These are phyloP conservation scores for Bombylius discolor DNA, from an alignment of 2,888 invertebrate species.

Conservation along the genomic window DNA sequence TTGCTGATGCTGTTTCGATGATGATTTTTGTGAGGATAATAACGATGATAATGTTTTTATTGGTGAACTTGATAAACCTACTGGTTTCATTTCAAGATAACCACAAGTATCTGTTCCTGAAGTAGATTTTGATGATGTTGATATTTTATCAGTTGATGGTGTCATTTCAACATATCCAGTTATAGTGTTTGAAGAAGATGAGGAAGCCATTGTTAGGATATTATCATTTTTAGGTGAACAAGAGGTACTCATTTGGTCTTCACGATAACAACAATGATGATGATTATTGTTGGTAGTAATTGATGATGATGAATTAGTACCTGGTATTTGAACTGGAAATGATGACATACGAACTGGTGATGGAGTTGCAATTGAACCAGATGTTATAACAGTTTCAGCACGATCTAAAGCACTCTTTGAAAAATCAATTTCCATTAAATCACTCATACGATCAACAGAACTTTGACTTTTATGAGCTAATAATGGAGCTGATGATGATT, in stretches of 20 bases:
- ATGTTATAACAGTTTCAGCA: slow-evolving; percentile 1
- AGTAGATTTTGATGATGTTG: slow-evolving; percentile 3
- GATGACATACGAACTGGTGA: slow-evolving; percentile 10
- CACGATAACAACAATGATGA: not conserved
- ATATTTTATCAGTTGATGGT: slow-evolving; percentile 20
- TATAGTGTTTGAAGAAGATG: slow-evolving; percentile 2
- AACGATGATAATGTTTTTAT: slow-evolving; percentile 14
- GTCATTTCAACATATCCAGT: slow-evolving; percentile 51
- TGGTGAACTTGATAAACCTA: slow-evolving; percentile 18
- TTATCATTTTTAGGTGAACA: slow-evolving; percentile 6
- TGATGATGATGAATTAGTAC: slow-evolving; percentile 8
- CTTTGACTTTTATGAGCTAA: slow-evolving; percentile 40
- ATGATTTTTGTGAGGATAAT: not conserved
- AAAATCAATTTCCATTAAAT: slow-evolving; percentile 74
- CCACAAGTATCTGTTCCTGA: slow-evolving; percentile 18
- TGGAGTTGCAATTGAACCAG: slow-evolving; percentile 1
- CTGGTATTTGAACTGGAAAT: slow-evolving; percentile 15
- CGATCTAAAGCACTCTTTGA: slow-evolving; percentile 30
- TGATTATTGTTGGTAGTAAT: not conserved
- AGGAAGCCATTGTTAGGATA: slow-evolving; percentile 18
- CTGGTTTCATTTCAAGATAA: slow-evolving; percentile 38
- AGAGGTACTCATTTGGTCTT: not conserved
- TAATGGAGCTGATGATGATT: slow-evolving; percentile 58
- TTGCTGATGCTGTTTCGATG: not conserved
- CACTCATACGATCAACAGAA: slow-evolving; percentile 52